Percentiles rank a stretch among this genome's conserved stretches.
Conservation (phyloP, 1,140 invertebrate species). For the Drusus annulatus region DNA sequence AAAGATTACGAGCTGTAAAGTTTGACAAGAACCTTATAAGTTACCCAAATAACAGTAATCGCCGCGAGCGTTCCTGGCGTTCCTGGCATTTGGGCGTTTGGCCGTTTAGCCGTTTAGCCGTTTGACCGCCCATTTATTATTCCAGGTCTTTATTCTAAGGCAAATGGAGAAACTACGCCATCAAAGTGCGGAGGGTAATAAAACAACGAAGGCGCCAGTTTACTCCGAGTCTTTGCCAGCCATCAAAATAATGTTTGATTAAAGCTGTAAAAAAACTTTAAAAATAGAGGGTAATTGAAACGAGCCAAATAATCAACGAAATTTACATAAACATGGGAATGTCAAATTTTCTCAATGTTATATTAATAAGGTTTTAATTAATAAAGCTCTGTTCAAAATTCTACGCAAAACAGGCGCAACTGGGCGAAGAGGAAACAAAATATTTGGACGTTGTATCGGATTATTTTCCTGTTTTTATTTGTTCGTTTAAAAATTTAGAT, state of each 20-base stretch:
- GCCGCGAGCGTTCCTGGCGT: neutral
- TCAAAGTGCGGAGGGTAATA: constrained; percentile 10
- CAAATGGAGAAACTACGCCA: constrained; percentile 15
- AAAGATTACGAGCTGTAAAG: neutral
- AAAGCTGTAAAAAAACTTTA: neutral
- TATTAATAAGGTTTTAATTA: constrained; percentile 25
- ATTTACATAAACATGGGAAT: constrained; percentile 15
- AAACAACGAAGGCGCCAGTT: constrained; percentile 25
- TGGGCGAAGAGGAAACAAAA: neutral
- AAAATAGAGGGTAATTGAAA: constrained; percentile 11
- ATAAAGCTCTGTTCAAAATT: neutral
- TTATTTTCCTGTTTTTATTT: constrained; percentile 12
- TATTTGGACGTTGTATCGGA: no score
- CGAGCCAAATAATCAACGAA: constrained; percentile 11
- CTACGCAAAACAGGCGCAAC: neutral
- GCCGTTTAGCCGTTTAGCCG: neutral
- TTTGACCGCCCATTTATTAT: constrained; percentile 35
- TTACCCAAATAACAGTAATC: constrained; percentile 29
- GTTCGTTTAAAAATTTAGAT: constrained; percentile 16
- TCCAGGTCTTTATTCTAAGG: constrained; percentile 35
- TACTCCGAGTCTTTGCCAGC: neutral
- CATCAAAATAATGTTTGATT: constrained; percentile 14
- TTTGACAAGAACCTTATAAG: neutral
- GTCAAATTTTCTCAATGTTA: neutral
- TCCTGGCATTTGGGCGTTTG: neutral